A percentile compares a stretch with the other conserved stretches of the same genome.
Evolutionary conservation across 2,888 invertebrate species (phyloP).

Genomic region (Taenaris catops): DNA sequence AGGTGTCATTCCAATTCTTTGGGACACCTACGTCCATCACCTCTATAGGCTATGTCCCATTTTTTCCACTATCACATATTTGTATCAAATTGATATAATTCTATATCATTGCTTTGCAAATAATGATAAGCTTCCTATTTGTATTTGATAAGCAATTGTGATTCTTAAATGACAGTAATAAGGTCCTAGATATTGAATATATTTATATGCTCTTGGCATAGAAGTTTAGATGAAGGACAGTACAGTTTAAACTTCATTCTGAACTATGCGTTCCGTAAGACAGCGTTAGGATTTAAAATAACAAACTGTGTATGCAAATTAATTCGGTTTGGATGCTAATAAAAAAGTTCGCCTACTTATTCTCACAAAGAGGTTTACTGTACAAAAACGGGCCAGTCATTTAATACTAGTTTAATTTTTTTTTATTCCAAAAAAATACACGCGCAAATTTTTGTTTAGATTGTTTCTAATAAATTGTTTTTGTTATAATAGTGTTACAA

Average conservation of each 20-base stretch:
- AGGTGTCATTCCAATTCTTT: no score
- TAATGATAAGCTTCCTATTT: constrained; percentile 43
- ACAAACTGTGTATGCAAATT: background rate
- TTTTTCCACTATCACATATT: constrained; percentile 57
- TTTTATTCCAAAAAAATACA: no score
- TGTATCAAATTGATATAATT: constrained; percentile 26
- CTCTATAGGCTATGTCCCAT: constrained; percentile 29
- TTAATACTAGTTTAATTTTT: no score
- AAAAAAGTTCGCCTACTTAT: no score
- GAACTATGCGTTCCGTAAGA: constrained; percentile 1
- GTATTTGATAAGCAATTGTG: constrained; percentile 25
- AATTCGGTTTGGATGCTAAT: no score
- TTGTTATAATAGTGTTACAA: no score
- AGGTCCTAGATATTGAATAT: constrained; percentile 9
- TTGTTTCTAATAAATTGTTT: no score
- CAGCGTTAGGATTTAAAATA: background rate
- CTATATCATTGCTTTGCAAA: constrained; percentile 59
- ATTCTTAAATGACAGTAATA: constrained; percentile 30
- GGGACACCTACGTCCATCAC: no score
- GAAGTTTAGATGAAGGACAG: constrained; percentile 3
- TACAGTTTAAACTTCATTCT: background rate
- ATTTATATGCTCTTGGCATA: background rate
- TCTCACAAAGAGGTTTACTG: no score
- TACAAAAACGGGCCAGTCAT: no score
- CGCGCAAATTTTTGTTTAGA: no score